Percentiles rank a stretch among this genome's conserved stretches.
These are phyloP conservation scores for Clistopyga incitator DNA, from an alignment of 2,888 invertebrate genomes.

Conservation along the genomic window DNA sequence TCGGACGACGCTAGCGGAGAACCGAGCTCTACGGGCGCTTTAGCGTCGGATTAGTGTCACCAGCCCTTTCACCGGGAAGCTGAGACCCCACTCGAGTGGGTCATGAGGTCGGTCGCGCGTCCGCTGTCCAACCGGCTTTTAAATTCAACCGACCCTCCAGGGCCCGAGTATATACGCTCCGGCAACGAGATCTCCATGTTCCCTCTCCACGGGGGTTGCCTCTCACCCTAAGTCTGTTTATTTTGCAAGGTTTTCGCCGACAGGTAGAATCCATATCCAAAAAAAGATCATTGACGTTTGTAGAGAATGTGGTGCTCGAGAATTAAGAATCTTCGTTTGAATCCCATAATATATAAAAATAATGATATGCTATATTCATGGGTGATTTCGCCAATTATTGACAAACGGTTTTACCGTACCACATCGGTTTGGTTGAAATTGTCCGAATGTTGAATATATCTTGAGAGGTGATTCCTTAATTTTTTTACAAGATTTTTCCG, in stretches of 20 bases:
- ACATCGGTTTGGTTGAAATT: no score
- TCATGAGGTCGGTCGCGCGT: slow-evolving; percentile 77
- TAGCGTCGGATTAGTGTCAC: slow-evolving; percentile 80
- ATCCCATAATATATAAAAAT: neutral
- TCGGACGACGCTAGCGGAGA: slow-evolving; percentile 41
- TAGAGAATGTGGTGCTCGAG: neutral
- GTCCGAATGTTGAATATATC: no score
- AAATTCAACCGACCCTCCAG: slow-evolving; percentile 59
- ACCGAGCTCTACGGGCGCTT: slow-evolving; percentile 63
- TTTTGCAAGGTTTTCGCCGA: slow-evolving; percentile 73
- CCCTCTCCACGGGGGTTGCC: slow-evolving; percentile 45
- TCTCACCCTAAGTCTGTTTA: slow-evolving; percentile 77
- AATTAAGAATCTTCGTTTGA: neutral
- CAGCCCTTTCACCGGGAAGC: slow-evolving; percentile 67
- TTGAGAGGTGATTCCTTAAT: no score
- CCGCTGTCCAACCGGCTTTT: slow-evolving; percentile 73
- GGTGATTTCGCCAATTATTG: no score
- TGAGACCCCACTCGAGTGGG: slow-evolving; percentile 69
- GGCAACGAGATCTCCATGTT: slow-evolving; percentile 7
- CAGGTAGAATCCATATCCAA: slow-evolving; percentile 65
- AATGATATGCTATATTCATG: no score
- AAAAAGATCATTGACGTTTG: neutral
- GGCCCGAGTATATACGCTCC: neutral
- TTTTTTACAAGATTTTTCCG: no score
- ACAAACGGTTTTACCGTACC: no score